These are phyloP conservation scores for Pelmatolapia mariae DNA, from an alignment of 2,113 vertebrate genomes.

Conservation along the genomic window DNA sequence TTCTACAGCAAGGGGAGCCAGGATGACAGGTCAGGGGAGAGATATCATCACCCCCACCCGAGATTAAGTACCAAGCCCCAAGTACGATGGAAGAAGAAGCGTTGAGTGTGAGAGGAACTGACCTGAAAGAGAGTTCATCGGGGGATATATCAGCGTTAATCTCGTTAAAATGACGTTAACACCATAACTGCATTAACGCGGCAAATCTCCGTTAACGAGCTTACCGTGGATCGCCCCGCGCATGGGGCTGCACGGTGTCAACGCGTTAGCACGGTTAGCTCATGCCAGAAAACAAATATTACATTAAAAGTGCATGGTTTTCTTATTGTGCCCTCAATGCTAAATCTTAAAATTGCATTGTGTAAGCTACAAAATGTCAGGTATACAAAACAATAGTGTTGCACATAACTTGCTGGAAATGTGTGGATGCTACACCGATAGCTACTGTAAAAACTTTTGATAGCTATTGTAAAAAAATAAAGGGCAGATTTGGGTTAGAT, in stretches of 20 bases:
- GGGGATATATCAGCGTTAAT: neutral
- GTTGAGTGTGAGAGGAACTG: neutral
- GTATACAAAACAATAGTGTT: neutral
- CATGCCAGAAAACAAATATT: neutral
- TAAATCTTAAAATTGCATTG: neutral
- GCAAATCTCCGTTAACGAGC: neutral
- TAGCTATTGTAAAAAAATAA: neutral
- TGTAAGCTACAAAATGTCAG: neutral
- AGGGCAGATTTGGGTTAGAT: neutral
- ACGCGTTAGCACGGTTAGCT: rapidly evolving
- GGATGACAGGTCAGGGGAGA: neutral
- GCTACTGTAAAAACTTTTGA: neutral
- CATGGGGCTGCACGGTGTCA: neutral
- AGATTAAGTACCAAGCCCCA: neutral
- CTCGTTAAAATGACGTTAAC: neutral
- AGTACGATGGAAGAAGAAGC: neutral
- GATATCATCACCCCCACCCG: neutral
- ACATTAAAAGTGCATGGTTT: neutral
- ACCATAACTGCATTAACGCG: neutral
- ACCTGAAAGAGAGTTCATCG: neutral
- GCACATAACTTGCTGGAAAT: neutral
- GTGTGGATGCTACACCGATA: neutral
- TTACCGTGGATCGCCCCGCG: rapidly evolving
- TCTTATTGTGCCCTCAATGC: neutral
- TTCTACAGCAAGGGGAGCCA: neutral